Conservation (phyloP, 2,888 invertebrate species). For the Dynastes tityus region DNA sequence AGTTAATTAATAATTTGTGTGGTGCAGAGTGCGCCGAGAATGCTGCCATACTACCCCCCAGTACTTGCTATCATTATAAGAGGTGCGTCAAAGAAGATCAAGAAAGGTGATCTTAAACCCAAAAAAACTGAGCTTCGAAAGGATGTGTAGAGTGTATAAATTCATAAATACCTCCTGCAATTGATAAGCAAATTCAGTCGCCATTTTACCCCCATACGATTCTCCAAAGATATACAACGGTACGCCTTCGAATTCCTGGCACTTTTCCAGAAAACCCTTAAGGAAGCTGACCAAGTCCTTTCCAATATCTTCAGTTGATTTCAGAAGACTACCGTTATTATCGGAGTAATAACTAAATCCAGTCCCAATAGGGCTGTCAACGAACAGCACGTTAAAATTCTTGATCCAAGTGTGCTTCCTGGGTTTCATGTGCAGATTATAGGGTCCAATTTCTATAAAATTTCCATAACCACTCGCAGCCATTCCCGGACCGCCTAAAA, state of each 20-base stretch:
- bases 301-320: constrained; percentile 79
- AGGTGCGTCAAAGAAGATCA: too few species aligned
- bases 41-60: too few species aligned
- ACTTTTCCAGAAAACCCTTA: constrained; percentile 77
- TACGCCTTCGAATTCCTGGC: constrained; percentile 81
- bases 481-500: constrained; percentile 66
- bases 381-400: constrained; percentile 81
- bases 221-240: constrained; percentile 91
- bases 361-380: constrained; percentile 93
- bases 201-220: constrained; percentile 96
- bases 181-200: constrained; percentile 82
- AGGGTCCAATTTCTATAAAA: constrained; percentile 75
- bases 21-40: too few species aligned
- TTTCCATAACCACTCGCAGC: constrained; percentile 73
- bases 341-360: constrained; percentile 88
- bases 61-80: too few species aligned
- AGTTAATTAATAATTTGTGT: too few species aligned
- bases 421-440: constrained; percentile 71
- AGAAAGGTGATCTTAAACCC: too few species aligned
- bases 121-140: neutral
- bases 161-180: constrained; percentile 27
- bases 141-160: neutral
- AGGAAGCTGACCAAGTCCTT: constrained; percentile 83
- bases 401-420: constrained; percentile 75
- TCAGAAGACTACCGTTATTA: constrained; percentile 70